phyloP scores from a whole-genome alignment of 2,113 vertebrate species.

The Dromaius novaehollandiae region DNA sequence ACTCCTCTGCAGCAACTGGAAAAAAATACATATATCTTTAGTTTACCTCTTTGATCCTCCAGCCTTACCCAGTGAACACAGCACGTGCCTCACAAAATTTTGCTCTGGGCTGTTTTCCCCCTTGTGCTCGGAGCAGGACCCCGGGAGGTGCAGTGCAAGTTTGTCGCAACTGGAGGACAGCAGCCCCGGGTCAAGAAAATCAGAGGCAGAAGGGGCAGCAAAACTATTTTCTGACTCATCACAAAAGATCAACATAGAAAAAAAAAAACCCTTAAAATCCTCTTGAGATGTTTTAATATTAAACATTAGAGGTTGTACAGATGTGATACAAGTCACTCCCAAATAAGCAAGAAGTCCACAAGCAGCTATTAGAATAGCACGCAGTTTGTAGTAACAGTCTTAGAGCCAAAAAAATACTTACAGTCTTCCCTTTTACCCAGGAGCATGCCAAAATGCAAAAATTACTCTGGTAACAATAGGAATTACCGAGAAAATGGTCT shows the following conservation, averaged over 20 bases:
- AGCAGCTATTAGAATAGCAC: neutral
- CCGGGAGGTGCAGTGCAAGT: neutral
- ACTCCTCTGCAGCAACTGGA: neutral
- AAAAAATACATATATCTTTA: neutral
- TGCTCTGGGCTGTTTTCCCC: neutral
- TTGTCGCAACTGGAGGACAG: neutral
- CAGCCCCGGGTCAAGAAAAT: constrained; percentile 14
- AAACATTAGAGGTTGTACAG: neutral
- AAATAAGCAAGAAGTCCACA: neutral
- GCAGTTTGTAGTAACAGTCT: neutral
- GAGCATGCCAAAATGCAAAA: neutral
- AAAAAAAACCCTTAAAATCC: neutral
- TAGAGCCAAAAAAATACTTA: neutral
- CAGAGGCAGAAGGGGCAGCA: neutral
- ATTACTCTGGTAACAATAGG: neutral
- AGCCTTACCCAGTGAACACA: neutral
- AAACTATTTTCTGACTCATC: constrained; percentile 32
- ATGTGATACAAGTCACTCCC: neutral
- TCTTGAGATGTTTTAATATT: neutral
- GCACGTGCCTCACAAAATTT: neutral
- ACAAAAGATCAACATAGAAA: neutral
- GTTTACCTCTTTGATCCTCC: neutral
- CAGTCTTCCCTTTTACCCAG: neutral
- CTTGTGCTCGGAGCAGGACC: neutral
- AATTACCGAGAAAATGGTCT: neutral